Base-by-base conservation (phyloP, 2,113 vertebrate genomes). In the Tyrannus savana region DNA sequence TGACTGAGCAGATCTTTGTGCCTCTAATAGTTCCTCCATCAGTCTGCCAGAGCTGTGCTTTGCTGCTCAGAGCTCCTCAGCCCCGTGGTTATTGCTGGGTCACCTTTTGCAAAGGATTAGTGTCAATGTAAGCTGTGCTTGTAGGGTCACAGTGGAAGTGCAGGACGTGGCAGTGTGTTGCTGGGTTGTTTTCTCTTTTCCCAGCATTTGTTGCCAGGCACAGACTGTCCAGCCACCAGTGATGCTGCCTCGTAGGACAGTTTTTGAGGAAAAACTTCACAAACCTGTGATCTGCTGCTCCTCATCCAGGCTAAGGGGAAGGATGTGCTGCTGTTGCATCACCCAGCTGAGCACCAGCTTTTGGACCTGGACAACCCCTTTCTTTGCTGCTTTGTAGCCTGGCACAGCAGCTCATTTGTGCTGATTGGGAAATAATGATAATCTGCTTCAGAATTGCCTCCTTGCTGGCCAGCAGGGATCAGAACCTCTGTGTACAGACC, bases 71-170 rank as follows among this genome's bases (percentile, higher is more conserved):
- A 85, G 74, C 73, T 55, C 44, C 86, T 53, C 64, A 23, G 69
- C 67, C 5, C 7, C 35, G 66, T 60, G 46, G 33, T 33, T 82
- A 16, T 7, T 37, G 85, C 39, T 19, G 37, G 64, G 25, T 75
- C 67, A 78, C 76, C 80, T 69, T 63, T 58, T 55, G 50, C 69
- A 58, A 47, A 19, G 93, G 91, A 73, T 80, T 67, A 47, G 53
- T 46, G 79, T 58, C 22, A 12, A 8, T 2, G 28, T 23, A 25
- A 84, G 81, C 74, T 4, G 21, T 23, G 42, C 56, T 22, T 85
- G 30, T 2, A 9, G 74, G 85, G 88, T 63, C 91, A 60, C 3
- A 0, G 21, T 58, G 35, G 47, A 52, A 55, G 47, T 10, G 78
- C 31, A 44, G 81, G 18, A 58, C 13, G 64, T 53, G 31, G 63